Base-by-base conservation (phyloP, 2,113 vertebrate species). In the Notarius lentiginosus region DNA sequence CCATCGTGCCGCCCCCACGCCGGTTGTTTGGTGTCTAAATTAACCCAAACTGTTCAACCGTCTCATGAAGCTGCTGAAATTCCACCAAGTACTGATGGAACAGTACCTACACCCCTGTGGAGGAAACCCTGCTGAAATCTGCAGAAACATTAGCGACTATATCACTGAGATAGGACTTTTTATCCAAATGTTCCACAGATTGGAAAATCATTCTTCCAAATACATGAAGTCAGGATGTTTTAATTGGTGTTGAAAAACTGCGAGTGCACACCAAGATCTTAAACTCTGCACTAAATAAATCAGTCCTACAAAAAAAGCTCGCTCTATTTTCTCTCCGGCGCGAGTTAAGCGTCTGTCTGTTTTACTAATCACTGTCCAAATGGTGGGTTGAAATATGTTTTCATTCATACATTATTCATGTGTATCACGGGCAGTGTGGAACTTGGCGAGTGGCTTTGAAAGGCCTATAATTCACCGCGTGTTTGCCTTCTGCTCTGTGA, bases 181-280 rank as follows among this genome's bases (percentile, higher is more conserved):
- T 24, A 72, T 27, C 2, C 30, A 41, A 72, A 58, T 73, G 49
- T 17, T 70, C 22, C 65, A 60, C 66, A 82, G 79, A 73, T 53
- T 61, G 85, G 58, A 61, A 73, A 86, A 55, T n/a, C 60, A 27
- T 79, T 79, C 66, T 41, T 41, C 27, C 30, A 27, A 60, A 58
- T 51, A 7, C 96, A 95, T 95, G 79, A 95, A 94, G 83, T 60
- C 70, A 60, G 30, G 53, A 12, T 30, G 7, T 20, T 60, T 14
- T 47, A 53, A 51, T 49, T 72, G 65, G 27, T 63, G 41, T 22
- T 79, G 41, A 61, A 14, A 22, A 68, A 34, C 47, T 70, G 63
- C 9, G 18, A n/a, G 51, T 1, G 76, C 30, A 24, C 65, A 65
- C 60, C 34, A 24, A 24, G 65, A 53, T 72, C 34, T 27, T 85